Percentiles rank a stretch among this genome's conserved stretches.
Evolutionary conservation across 2,797 vertebrate genomes (phyloP).

Genomic region (Sphenopsis melanotis): DNA sequence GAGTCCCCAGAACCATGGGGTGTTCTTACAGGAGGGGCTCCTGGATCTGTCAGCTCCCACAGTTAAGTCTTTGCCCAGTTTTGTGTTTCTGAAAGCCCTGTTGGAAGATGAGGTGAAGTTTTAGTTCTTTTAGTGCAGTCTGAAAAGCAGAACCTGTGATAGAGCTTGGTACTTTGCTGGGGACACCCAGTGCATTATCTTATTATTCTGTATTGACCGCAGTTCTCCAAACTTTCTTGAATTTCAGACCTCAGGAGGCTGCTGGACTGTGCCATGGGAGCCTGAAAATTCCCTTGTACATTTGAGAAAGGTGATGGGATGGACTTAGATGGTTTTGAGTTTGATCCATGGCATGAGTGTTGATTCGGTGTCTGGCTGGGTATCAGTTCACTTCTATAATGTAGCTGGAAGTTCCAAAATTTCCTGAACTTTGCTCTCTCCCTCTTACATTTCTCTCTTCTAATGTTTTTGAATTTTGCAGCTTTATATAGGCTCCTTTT

Average conservation of each 20-base stretch:
- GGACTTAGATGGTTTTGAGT: not conserved
- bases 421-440: not conserved
- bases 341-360: not conserved
- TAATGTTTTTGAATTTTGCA: not conserved
- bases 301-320: not conserved
- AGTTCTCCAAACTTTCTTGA: not conserved
- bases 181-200: rapidly evolving
- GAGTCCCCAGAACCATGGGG: not conserved
- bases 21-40: not conserved
- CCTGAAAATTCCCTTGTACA: rapidly evolving
- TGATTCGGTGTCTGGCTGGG: not conserved
- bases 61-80: not conserved
- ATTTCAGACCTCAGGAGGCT: not conserved
- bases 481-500: slow-evolving; percentile 41
- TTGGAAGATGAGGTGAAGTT: not conserved
- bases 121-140: not conserved
- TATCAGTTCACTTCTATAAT: not conserved
- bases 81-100: not conserved
- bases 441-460: not conserved
- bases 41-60: rapidly evolving
- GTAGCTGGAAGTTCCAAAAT: not conserved
- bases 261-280: not conserved
- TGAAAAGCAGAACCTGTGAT: not conserved
- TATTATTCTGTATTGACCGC: not conserved
- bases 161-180: not conserved